These are phyloP conservation scores for Uria lomvia DNA, from an alignment of 2,113 vertebrate genomes.

Conservation along the genomic window DNA sequence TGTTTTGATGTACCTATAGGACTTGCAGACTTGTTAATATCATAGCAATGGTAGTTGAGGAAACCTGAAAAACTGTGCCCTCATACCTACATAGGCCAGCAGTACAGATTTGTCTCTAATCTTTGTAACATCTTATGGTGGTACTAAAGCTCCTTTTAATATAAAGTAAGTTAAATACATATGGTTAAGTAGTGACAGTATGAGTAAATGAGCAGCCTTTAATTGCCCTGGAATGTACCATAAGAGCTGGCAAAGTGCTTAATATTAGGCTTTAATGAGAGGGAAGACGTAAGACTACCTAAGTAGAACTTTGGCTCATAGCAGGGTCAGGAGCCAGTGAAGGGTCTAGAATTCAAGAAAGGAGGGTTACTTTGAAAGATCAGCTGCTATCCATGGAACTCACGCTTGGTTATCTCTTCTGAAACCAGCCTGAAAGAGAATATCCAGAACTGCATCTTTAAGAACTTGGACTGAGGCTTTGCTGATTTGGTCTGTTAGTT, in stretches of 20 bases:
- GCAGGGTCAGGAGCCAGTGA: not conserved
- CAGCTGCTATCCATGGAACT: not conserved
- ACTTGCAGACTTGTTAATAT: not conserved
- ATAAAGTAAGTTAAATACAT: not conserved
- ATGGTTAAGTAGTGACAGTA: not conserved
- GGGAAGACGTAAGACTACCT: not conserved
- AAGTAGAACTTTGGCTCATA: not conserved
- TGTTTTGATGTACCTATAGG: not conserved
- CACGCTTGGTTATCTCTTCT: not conserved
- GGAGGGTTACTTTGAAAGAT: not conserved
- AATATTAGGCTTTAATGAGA: not conserved
- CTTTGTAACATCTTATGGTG: not conserved
- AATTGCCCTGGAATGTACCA: rapidly evolving
- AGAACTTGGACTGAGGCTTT: not conserved
- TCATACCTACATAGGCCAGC: not conserved
- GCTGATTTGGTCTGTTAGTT: not conserved
- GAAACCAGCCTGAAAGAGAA: not conserved
- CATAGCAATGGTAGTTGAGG: not conserved
- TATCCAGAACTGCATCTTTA: not conserved
- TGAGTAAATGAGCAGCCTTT: not conserved
- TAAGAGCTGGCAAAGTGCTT: not conserved
- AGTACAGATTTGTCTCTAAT: not conserved
- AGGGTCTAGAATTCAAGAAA: not conserved
- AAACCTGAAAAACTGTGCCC: not conserved
- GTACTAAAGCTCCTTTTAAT: not conserved